Conservation (phyloP, 2,888 invertebrate genomes). For the Dasysyrphus tricinctus region DNA sequence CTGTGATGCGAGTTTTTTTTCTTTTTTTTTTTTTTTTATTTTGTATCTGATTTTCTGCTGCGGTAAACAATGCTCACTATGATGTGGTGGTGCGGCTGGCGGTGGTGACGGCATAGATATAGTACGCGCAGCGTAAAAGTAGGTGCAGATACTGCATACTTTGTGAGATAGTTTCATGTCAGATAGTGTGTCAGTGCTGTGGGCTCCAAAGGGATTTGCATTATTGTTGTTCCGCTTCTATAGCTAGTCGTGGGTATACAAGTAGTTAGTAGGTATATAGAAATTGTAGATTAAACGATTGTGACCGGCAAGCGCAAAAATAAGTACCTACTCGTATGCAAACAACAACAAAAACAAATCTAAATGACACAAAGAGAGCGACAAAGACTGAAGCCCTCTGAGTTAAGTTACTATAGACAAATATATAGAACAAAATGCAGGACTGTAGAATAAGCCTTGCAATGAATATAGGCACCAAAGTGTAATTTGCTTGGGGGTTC, state of each 20-base stretch:
- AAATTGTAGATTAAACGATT: slow-evolving; percentile 41
- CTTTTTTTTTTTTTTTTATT: neutral
- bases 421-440: neutral
- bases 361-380: slow-evolving; percentile 39
- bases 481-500: neutral
- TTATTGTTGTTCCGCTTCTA: slow-evolving; percentile 22
- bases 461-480: neutral
- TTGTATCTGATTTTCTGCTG: slow-evolving; percentile 23
- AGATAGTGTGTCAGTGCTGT: slow-evolving; percentile 57
- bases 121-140: slow-evolving; percentile 26
- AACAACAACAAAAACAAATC: neutral
- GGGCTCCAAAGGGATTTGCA: slow-evolving; percentile 42
- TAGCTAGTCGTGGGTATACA: slow-evolving; percentile 2
- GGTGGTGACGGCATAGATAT: neutral
- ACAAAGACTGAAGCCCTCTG: neutral
- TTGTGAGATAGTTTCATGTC: slow-evolving; percentile 60
- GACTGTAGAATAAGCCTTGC: neutral
- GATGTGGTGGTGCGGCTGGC: neutral
- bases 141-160: slow-evolving; percentile 16
- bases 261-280: slow-evolving; percentile 2
- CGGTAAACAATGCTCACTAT: slow-evolving; percentile 27
- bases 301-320: slow-evolving; percentile 19
- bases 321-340: neutral
- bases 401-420: too few relatives aligned
- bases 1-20: neutral